Percentiles rank a stretch among this genome's conserved stretches.
phyloP scores from a whole-genome alignment of 2,113 vertebrate genomes.

The Gobio gobio region DNA sequence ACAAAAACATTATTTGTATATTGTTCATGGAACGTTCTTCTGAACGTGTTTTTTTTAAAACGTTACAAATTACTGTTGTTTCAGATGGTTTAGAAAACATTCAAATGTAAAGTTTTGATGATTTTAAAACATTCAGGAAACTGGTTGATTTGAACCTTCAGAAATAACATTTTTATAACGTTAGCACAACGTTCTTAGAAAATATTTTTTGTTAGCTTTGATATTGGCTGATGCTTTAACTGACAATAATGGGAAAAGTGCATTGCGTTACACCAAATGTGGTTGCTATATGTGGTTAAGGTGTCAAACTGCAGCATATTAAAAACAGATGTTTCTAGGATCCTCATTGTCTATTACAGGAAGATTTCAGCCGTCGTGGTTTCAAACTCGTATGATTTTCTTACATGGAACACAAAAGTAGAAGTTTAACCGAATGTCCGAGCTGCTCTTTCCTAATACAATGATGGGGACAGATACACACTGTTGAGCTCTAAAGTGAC shows the following conservation, averaged over 20 bases:
- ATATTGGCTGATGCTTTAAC: neutral
- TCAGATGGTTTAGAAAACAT: too few species aligned
- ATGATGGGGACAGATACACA: neutral
- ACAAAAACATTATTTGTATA: too few species aligned
- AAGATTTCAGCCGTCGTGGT: neutral
- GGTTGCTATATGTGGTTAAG: neutral
- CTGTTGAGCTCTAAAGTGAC: neutral
- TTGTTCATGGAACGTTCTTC: too few species aligned
- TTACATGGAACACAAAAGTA: too few species aligned
- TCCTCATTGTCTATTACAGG: neutral
- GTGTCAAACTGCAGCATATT: neutral
- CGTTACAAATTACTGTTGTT: too few species aligned
- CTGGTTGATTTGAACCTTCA: too few species aligned
- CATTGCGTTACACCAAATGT: neutral
- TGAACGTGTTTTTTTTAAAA: too few species aligned
- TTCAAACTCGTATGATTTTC: neutral
- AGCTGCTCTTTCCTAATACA: neutral
- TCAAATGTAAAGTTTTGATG: too few species aligned
- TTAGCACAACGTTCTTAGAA: too few species aligned
- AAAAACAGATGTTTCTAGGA: constrained; percentile 2
- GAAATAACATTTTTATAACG: too few species aligned
- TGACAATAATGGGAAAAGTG: neutral
- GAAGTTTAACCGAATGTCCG: neutral
- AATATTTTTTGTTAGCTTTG: too few species aligned
- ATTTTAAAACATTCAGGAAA: too few species aligned